Evolutionary conservation across 2,797 vertebrate species (phyloP), one percentile per base, ranked within the genome.

Genomic region (Coendou prehensilis): DNA sequence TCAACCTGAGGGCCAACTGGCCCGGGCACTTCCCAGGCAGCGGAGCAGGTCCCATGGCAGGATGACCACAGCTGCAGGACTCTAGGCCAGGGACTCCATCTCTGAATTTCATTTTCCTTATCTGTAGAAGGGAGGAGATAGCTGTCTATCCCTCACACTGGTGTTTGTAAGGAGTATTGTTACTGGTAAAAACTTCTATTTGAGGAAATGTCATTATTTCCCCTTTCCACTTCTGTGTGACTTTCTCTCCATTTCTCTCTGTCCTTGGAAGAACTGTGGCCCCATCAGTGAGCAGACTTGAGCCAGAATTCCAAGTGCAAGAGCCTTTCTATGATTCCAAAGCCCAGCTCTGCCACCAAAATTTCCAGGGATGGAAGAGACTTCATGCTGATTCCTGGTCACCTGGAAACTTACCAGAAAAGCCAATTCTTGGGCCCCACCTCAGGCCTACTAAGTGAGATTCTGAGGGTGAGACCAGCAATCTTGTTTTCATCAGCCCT

Each of bases 101-200:
- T 78, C 86, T 63, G 80, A 52, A 54, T 81, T 90, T 76, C 57
- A 78, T 75, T 86, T 88, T 94, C 52, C 50, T 80, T 20, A 4
- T 87, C 50, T 92, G 20, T 56, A 81, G 41, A 79, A 84, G 9
- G 69, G 23, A 85, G 63, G 54, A 78, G 47, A 26, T 69, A 28
- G 57, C 28, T 83, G 63, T 75, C 45, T 23, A 26, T 2, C 15
- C 45, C 33, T 23, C 69, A 47, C 14, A 54, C 8, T 57, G 30
- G 18, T 18, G 6, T 63, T 78, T 83, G 28, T 73, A 28, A n/a
- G n/a, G n/a, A 28, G 81, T 54, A 41, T 47, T 88, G 82, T 33
- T 79, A 87, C 78, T 26, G 26, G 52, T 56, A 69, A 96, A 85
- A 73, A 45, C n/a, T 83, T 54, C 47, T 2, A 64, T 30, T 41